A percentile compares a stretch with the other conserved stretches of the same genome.
Evolutionary conservation across 2,113 vertebrate species (phyloP).

Genomic region (Malurus cyaneus): DNA sequence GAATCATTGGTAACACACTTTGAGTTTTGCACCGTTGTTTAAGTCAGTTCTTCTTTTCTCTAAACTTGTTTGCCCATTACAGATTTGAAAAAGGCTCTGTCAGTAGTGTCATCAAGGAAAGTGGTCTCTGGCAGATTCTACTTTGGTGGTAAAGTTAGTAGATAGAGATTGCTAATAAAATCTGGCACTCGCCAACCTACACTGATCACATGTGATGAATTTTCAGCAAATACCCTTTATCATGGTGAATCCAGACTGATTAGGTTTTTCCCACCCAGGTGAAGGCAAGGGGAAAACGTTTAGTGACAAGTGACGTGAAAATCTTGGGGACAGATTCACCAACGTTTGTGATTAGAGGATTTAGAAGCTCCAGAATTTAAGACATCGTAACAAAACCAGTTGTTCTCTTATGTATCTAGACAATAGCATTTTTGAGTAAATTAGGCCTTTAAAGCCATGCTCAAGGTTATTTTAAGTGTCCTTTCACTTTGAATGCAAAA

Average conservation of each 20-base stretch:
- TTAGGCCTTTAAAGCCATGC: neutral
- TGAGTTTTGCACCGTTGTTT: neutral
- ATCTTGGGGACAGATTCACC: neutral
- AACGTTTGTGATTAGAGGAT: neutral
- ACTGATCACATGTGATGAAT: neutral
- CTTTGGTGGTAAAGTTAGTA: neutral
- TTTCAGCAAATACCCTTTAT: neutral
- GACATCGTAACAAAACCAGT: neutral
- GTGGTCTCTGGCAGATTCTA: neutral
- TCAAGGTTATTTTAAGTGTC: neutral
- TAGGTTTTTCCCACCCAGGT: neutral
- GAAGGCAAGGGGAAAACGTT: neutral
- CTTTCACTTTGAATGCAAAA: neutral
- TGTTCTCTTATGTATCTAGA: neutral
- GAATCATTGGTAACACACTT: neutral
- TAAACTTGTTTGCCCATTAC: neutral
- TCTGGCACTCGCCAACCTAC: neutral
- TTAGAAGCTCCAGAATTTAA: neutral
- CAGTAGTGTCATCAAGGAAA: neutral
- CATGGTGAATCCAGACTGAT: neutral
- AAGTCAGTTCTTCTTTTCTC: neutral
- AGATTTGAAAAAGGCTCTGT: neutral
- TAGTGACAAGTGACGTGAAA: neutral
- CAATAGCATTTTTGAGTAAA: neutral
- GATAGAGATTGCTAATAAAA: neutral